These are phyloP conservation scores for Lacerta viridis DNA, from an alignment of 2,797 vertebrate species.

Conservation along the genomic window DNA sequence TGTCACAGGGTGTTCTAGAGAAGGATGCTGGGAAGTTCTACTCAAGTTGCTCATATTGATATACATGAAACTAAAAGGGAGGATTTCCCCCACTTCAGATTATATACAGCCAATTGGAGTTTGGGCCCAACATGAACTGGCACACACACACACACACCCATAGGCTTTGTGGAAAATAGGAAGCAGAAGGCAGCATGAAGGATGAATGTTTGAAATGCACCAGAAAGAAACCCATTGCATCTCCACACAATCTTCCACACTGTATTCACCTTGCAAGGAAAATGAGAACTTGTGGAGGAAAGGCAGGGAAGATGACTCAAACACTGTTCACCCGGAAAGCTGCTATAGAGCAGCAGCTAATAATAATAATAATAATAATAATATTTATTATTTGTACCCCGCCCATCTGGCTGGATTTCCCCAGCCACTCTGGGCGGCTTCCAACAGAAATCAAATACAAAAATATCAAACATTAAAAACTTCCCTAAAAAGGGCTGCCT, in stretches of 20 bases:
- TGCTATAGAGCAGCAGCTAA: neutral
- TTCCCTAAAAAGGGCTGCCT: too few relatives aligned
- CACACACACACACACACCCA: neutral
- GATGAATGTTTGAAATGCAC: neutral
- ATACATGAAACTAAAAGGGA: neutral
- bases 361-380: too few relatives aligned
- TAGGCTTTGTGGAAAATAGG: neutral
- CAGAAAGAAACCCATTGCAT: neutral
- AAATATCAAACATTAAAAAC: too few relatives aligned
- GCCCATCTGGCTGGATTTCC: too few relatives aligned
- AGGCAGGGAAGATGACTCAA: too few relatives aligned
- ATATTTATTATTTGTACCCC: too few relatives aligned
- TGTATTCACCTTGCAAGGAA: neutral
- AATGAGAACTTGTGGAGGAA: neutral
- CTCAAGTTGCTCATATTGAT: neutral
- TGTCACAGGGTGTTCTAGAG: neutral
- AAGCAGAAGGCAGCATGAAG: neutral
- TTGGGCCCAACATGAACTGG: neutral
- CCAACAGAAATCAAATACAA: too few relatives aligned
- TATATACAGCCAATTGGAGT: neutral
- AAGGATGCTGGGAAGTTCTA: neutral
- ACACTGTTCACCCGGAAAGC: neutral
- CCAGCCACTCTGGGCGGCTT: too few relatives aligned
- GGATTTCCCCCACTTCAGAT: neutral
- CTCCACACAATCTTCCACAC: neutral